Evolutionary conservation across 2,797 vertebrate genomes (phyloP).

Genomic region (Chelon labrosus): DNA sequence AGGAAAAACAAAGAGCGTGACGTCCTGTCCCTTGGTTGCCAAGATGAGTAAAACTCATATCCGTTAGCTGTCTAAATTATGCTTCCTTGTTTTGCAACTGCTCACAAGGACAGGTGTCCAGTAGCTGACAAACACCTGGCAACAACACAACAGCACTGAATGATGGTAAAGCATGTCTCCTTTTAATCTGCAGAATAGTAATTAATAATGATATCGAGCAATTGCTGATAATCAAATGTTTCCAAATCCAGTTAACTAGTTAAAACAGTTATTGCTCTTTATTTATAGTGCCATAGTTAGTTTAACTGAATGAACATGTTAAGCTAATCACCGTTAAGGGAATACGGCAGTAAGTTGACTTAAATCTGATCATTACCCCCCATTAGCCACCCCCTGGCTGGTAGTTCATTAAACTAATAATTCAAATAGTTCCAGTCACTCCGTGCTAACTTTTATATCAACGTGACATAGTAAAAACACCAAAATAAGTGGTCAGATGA

Average conservation of each 20-base stretch:
- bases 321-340: not conserved
- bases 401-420: conserved; percentile 28
- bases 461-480: conserved; percentile 18
- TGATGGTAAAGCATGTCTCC: not conserved
- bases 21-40: conserved; percentile 25
- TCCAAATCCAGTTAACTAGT: not conserved
- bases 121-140: conserved; percentile 27
- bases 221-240: not conserved
- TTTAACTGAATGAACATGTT: not conserved
- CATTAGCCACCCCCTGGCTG: conserved; percentile 11
- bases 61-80: conserved; percentile 28
- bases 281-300: not conserved
- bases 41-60: conserved; percentile 31
- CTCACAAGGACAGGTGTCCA: conserved; percentile 24
- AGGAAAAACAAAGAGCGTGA: conserved; percentile 3
- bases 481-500: conserved; percentile 18
- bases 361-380: conserved; percentile 11
- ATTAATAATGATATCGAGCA: not conserved
- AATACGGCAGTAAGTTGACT: not conserved
- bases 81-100: conserved; percentile 25
- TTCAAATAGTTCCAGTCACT: conserved; percentile 17
- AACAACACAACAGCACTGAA: conserved; percentile 11
- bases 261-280: not conserved
- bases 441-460: conserved; percentile 7
- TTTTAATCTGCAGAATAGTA: not conserved